Base-by-base conservation (phyloP, 2,888 invertebrate species). In the Acleris cristana region DNA sequence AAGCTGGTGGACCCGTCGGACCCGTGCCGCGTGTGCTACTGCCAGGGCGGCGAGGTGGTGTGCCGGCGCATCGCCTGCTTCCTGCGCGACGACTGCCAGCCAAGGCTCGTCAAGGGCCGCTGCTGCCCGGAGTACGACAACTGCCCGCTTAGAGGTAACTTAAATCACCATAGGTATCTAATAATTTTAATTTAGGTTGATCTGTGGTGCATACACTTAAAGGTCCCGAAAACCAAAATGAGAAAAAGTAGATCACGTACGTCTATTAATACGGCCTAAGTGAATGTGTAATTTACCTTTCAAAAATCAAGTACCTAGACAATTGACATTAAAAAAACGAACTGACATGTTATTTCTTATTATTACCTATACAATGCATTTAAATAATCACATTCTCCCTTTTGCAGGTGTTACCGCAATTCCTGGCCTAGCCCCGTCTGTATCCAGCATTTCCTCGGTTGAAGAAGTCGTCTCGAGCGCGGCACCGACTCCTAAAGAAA, bases 51-150 rank as follows among this genome's bases (percentile, higher is more conserved):
- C 2, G 96, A 96, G 84, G 95, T 96, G 75, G 95, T 95, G 77
- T 97, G 97, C 87, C 95, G 95, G 56, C 94, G 95, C 70, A 95
- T 96, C 73, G 95, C 95, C 61, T 97, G 97, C 87, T 96, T 95
- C 87, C 94, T 94, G 74, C 93, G 96, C 62, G 95, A 95, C 73
- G 96, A 97, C 87, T 97, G 96, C 87, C 94, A 94, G 77, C 96
- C 96, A 48, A 94, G 95, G 71, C 94, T 94, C 72, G 95, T 96
- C 73, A 93, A 95, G 14, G 96, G 96, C 59, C 94, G 95, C 79
- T 97, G 97, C 87, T 97, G 97, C 79, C 96, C 96, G 1, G 95
- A 95, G 82, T 97, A 96, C 83, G 96, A 96, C 82, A 96, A 96
- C 88, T 97, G 97, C 82, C 96, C 96, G 49, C 94, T 95, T 3